Evolutionary conservation across 2,888 invertebrate species (phyloP).

Genomic region (Drosophila recens): DNA sequence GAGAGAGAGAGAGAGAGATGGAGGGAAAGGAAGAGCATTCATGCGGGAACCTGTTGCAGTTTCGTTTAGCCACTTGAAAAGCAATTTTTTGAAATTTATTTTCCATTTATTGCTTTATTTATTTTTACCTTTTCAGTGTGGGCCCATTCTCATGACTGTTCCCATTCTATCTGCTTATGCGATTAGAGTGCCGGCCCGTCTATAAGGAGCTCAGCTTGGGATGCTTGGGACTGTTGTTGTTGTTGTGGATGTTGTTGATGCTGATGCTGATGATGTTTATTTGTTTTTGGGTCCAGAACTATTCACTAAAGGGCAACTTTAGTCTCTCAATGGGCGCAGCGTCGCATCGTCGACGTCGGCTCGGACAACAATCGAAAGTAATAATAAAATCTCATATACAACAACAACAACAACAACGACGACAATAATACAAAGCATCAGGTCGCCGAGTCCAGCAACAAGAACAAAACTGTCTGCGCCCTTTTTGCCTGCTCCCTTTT

Average conservation of each 20-base stretch:
- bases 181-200: slow-evolving; percentile 57
- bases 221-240: slow-evolving; percentile 7
- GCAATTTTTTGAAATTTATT: slow-evolving; percentile 75
- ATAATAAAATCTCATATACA: slow-evolving; percentile 77
- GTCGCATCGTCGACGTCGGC: slow-evolving; percentile 31
- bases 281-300: slow-evolving; percentile 65
- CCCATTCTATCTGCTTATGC: slow-evolving; percentile 69
- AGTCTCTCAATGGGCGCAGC: slow-evolving; percentile 64
- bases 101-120: slow-evolving; percentile 78
- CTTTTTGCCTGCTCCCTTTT: slow-evolving; percentile 42
- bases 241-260: slow-evolving; percentile 15
- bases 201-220: slow-evolving; percentile 52
- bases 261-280: slow-evolving; percentile 62
- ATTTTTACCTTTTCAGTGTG: slow-evolving; percentile 62
- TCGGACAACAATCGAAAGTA: slow-evolving; percentile 74
- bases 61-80: slow-evolving; percentile 72
- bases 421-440: slow-evolving; percentile 13
- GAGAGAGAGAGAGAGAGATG: not conserved
- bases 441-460: slow-evolving; percentile 12
- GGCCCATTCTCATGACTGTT: slow-evolving; percentile 42
- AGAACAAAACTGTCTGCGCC: slow-evolving; percentile 24
- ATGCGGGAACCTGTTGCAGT: slow-evolving; percentile 58
- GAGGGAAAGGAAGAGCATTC: slow-evolving; percentile 1
- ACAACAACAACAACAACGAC: slow-evolving; percentile 47
- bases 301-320: slow-evolving; percentile 46